Conservation (phyloP, 2,113 vertebrate species). For the Ciconia maguari region DNA sequence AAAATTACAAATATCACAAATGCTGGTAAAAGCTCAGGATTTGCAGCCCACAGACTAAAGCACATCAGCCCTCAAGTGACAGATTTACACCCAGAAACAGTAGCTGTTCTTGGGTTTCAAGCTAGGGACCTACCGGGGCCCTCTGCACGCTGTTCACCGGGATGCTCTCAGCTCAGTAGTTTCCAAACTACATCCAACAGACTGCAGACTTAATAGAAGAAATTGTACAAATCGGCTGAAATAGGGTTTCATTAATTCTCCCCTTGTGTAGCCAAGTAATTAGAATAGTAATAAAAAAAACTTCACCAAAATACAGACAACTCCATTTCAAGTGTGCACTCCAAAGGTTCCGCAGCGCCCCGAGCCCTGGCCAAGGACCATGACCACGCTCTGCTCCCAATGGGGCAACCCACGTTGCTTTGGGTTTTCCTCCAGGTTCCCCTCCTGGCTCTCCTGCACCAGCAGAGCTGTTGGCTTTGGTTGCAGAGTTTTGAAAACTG, state of each 20-base stretch:
- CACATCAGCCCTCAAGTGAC: background rate
- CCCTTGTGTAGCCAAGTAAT: background rate
- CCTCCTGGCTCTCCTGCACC: background rate
- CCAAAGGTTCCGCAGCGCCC: background rate
- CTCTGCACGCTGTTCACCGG: fast-evolving
- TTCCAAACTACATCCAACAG: background rate
- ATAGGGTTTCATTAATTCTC: background rate
- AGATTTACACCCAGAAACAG: constrained; percentile 8
- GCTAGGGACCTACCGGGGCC: background rate
- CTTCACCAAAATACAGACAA: background rate
- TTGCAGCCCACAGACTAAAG: background rate
- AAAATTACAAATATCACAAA: background rate
- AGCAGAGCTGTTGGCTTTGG: background rate
- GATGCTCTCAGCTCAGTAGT: background rate
- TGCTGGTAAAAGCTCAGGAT: background rate
- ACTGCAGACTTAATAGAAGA: background rate
- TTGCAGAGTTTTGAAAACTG: constrained; percentile 23
- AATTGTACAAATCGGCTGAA: background rate
- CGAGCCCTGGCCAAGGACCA: background rate
- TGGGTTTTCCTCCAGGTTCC: constrained; percentile 10
- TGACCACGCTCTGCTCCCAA: fast-evolving
- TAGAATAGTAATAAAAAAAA: background rate
- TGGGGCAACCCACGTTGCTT: background rate
- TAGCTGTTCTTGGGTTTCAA: background rate
- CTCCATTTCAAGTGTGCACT: fast-evolving